These are phyloP conservation scores for Falco berigora DNA, from an alignment of 2,797 vertebrate genomes.

Conservation along the genomic window DNA sequence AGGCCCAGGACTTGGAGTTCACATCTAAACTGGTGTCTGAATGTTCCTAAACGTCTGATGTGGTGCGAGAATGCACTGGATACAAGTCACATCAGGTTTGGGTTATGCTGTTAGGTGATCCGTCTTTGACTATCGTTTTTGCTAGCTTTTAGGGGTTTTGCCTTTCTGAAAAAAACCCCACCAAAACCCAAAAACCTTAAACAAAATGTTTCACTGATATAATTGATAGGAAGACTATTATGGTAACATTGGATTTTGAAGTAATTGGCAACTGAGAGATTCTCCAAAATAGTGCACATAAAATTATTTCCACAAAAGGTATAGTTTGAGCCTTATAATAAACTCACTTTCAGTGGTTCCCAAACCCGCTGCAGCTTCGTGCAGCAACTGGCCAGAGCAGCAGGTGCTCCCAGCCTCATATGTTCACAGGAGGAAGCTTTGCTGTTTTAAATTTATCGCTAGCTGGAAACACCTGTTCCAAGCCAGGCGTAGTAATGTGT, in stretches of 20 bases:
- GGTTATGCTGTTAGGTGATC: not conserved
- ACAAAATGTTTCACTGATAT: not conserved
- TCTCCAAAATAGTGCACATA: not conserved
- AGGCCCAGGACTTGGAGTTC: not conserved
- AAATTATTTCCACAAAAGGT: not conserved
- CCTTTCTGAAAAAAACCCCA: not conserved
- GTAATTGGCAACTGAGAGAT: not conserved
- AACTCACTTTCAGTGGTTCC: not conserved
- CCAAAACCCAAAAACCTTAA: not conserved
- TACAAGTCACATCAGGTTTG: not conserved
- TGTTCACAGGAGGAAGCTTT: not conserved
- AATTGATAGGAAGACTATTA: not conserved
- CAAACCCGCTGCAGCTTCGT: not conserved
- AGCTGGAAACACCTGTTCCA: not conserved
- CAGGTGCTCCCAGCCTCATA: not conserved
- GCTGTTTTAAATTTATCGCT: rapidly evolving
- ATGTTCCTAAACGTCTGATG: not conserved
- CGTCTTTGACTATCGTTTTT: not conserved
- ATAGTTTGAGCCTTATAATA: not conserved
- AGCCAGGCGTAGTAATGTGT: not conserved
- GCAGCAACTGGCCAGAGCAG: not conserved
- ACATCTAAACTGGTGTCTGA: not conserved
- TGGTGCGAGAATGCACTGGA: not conserved
- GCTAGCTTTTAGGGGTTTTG: not conserved
- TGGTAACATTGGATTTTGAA: not conserved